Evolutionary conservation across 2,888 invertebrate species (phyloP).

Genomic region (Willowsia nigromaculata): DNA sequence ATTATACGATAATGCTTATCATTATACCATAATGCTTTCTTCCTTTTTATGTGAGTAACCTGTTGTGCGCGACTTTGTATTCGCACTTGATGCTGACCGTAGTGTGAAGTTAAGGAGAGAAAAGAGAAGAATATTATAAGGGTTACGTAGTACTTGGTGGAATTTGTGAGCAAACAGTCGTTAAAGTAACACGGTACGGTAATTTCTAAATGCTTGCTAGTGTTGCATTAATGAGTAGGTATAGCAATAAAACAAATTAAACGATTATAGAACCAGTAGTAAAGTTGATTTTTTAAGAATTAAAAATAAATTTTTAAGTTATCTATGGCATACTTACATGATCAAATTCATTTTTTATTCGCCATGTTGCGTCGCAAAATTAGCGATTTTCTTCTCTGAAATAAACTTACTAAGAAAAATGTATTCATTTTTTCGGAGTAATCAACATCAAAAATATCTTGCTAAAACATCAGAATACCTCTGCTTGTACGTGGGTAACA

Average conservation of each 20-base stretch:
- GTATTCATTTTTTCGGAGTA: not conserved
- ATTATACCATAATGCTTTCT: conserved; percentile 20
- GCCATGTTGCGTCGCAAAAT: too few relatives aligned
- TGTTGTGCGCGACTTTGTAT: not conserved
- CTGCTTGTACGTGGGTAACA: not conserved
- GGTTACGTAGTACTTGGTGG: too few relatives aligned
- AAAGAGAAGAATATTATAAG: not conserved
- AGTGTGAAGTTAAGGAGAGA: not conserved
- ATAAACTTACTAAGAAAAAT: too few relatives aligned
- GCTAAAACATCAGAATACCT: not conserved
- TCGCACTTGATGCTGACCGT: not conserved
- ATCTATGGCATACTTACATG: too few relatives aligned
- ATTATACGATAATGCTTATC: conserved; percentile 3
- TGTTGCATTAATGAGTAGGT: not conserved
- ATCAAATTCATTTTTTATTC: too few relatives aligned
- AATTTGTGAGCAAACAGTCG: not conserved
- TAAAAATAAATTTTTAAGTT: too few relatives aligned
- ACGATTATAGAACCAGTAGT: not conserved
- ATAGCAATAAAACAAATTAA: not conserved
- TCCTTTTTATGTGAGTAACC: not conserved
- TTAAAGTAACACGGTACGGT: not conserved
- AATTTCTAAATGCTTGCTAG: not conserved
- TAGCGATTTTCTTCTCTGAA: not conserved
- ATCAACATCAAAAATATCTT: not conserved
- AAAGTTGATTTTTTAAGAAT: not conserved